A percentile compares a stretch with the other conserved stretches of the same genome.
Evolutionary conservation across 2,888 invertebrate genomes (phyloP).

Genomic region (Deilephila porcellus): DNA sequence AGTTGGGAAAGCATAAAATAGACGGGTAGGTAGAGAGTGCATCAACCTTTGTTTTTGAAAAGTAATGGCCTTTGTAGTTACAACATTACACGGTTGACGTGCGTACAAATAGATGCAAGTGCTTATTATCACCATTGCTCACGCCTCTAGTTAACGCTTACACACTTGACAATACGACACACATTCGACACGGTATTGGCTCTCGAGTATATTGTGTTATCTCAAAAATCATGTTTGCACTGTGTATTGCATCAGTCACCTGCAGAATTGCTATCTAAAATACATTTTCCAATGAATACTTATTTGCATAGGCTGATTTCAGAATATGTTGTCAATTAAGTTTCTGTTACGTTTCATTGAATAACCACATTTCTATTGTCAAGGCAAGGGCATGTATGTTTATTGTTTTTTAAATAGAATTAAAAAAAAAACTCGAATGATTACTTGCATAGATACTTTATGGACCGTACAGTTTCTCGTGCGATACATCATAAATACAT

Average conservation of each 20-base stretch:
- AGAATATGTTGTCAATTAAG: no score
- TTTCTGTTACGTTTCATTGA: no score
- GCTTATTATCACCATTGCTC: constrained; percentile 53
- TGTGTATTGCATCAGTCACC: constrained; percentile 15
- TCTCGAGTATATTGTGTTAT: background rate
- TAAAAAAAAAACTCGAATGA: no score
- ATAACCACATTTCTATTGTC: no score
- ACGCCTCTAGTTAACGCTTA: constrained; percentile 46
- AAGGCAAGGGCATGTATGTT: no score
- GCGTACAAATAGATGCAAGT: constrained; percentile 56
- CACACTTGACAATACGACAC: constrained; percentile 47
- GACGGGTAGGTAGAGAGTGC: constrained; percentile 36
- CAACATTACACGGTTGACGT: constrained; percentile 47
- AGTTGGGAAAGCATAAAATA: background rate
- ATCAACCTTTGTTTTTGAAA: constrained; percentile 46
- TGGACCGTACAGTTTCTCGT: no score
- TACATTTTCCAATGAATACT: background rate
- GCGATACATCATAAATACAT: no score
- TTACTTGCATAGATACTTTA: no score
- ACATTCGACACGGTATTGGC: constrained; percentile 19
- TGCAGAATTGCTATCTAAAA: background rate
- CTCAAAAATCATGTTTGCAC: constrained; percentile 5
- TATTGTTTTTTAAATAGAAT: no score
- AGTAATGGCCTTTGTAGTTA: constrained; percentile 39
- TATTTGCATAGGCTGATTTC: background rate